Evolutionary conservation across 1,140 invertebrate genomes (phyloP).

Genomic region (Drosophila obscura): DNA sequence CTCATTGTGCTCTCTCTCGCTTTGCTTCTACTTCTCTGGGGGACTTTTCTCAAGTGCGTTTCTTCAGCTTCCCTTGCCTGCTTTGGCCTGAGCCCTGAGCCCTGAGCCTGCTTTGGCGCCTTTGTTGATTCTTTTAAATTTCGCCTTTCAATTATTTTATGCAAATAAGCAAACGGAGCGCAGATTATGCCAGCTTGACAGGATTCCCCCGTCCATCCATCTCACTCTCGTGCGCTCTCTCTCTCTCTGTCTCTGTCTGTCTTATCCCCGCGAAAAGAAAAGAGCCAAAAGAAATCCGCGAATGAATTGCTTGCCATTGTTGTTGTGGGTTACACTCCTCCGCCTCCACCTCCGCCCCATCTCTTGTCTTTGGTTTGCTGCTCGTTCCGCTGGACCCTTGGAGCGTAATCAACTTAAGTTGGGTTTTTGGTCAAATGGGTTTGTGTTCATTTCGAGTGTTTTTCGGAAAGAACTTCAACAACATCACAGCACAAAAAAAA

Average conservation of each 20-base stretch:
- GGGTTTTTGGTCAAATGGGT: constrained; percentile 63
- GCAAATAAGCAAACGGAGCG: constrained; percentile 77
- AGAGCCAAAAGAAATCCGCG: constrained; percentile 62
- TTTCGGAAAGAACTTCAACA: constrained; percentile 27
- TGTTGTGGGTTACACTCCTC: constrained; percentile 26
- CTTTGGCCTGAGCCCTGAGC: neutral
- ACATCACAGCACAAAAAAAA: neutral
- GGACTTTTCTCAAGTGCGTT: constrained; percentile 53
- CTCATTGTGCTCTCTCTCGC: constrained; percentile 19
- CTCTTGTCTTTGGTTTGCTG: no score
- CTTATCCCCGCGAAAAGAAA: constrained; percentile 11
- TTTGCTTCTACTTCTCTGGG: constrained; percentile 27
- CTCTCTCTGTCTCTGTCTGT: constrained; percentile 12
- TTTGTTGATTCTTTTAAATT: constrained; percentile 82
- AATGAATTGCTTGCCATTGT: constrained; percentile 78
- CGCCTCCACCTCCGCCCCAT: no score
- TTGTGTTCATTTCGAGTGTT: constrained; percentile 70
- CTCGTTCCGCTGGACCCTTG: constrained; percentile 7
- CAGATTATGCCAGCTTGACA: constrained; percentile 81
- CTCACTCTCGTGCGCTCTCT: neutral
- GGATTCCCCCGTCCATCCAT: constrained; percentile 37
- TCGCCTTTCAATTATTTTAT: constrained; percentile 83
- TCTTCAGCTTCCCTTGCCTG: neutral
- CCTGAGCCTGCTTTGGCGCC: constrained; percentile 41
- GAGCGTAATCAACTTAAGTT: constrained; percentile 78